These are phyloP conservation scores for Papilio demoleus DNA, from an alignment of 2,888 invertebrate genomes.

Conservation along the genomic window DNA sequence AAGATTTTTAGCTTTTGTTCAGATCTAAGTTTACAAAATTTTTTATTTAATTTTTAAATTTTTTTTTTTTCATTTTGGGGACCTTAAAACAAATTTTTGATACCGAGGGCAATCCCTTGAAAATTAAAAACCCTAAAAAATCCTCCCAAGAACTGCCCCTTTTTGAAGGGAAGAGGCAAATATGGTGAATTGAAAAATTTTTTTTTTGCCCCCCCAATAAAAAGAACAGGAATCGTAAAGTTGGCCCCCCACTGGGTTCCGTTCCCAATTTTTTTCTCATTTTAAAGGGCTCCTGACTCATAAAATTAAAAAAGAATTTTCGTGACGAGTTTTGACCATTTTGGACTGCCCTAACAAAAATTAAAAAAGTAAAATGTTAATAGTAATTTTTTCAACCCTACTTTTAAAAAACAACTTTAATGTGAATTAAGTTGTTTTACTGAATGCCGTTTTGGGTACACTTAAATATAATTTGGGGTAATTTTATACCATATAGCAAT, in stretches of 20 bases:
- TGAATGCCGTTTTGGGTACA: no score
- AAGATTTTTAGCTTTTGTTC: no score
- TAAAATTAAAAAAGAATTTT: neutral
- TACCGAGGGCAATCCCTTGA: no score
- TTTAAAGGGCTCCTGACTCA: neutral
- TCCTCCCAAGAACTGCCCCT: neutral
- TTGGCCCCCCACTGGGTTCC: no score
- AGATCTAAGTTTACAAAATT: no score
- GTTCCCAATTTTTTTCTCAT: no score
- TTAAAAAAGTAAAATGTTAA: neutral
- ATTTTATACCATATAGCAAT: neutral
- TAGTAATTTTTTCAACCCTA: neutral
- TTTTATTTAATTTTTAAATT: no score
- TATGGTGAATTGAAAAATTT: neutral
- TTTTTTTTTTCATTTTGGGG: no score
- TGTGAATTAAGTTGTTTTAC: no score
- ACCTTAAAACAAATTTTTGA: no score
- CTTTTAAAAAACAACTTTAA: neutral
- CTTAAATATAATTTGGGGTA: neutral
- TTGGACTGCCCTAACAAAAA: neutral
- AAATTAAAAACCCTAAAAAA: neutral
- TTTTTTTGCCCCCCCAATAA: no score
- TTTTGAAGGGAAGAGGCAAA: neutral
- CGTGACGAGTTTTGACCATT: neutral
- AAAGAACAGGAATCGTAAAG: neutral